Base-by-base conservation (phyloP, 1,140 invertebrate species). In the Wiebesia pumilae region DNA sequence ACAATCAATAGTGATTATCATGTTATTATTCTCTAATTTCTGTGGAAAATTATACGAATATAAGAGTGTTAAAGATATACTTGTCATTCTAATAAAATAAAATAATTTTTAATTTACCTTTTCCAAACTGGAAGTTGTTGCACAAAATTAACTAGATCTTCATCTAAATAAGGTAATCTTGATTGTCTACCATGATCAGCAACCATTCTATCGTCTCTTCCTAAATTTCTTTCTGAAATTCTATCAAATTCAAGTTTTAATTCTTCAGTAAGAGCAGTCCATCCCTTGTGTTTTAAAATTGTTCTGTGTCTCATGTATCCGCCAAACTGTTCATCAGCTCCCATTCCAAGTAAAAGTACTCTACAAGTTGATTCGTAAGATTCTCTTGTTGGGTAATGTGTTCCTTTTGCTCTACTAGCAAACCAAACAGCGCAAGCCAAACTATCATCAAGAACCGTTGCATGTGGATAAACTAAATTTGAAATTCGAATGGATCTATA, bases 321-420 rank as follows among this genome's bases (percentile, higher is more conserved):
- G 79, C 97, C 98, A 90, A 99, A 97, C 90, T 99, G 95, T 95
- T 99, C 99, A 95, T 99, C 99, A 33, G 98, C 98, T 27, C 98
- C 99, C 95, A 98, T 98, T 43, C 99, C 98, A 90, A 97, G 93
- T 75, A 99, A 92, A 80, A 98, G 92, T n/a, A 99, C 96, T 92
- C 96, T 95, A 84, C 96, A 96, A 38, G 95, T 93, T 77, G 96
- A 96, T 69, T 91, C 92, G 88, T 96, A 96, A 14, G 89, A n/a
- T 47, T 92, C 89, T 87, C 92, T 89, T 88, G 77, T 85, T 47
- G 91, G 88, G 79, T 88, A 89, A 4, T 93, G 43, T n/a, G 67
- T 51, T 0, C 97, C 97, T 88, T 94, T 88, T 21, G 96, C 98
- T 91, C 96, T 94, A 79, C 97, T 96, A 65, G 98, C 98, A 96